Evolutionary conservation across 2,888 invertebrate species (phyloP), one percentile per base, ranked within the genome.

Genomic region (Drosophila picticornis): DNA sequence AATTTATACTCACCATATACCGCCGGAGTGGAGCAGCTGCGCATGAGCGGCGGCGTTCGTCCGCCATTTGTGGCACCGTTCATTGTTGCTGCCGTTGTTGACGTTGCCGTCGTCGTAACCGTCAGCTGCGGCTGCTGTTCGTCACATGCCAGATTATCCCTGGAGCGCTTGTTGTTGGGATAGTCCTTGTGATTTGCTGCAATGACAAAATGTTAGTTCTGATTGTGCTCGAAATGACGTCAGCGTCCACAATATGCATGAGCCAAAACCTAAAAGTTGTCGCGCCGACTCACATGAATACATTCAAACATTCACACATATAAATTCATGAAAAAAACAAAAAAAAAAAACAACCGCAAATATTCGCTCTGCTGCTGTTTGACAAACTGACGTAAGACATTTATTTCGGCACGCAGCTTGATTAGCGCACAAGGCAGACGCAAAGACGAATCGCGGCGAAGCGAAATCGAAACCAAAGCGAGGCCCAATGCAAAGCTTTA

Each of bases 131-230:
- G 90, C 91, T 40, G 56, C 40, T 57, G 91, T 91, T 96, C 96
- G 88, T 96, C 96, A 94, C 96, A 97, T 87, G 91, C 88, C 80
- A 96, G 94, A 83, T 91, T 91, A 80, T 96, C 96, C 88, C 95
- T 95, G 92, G 96, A 95, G 89, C 95, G 89, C 81, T 92, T 95
- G 85, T 95, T 94, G 90, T 95, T 94, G 90, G 95, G 95, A 93
- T 96, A 96, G 91, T 96, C 96, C 92, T 95, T 95, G 69, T 96
- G 96, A 86, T 95, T 96, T 92, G 95, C 96, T 96, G 94, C 19
- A 94, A 67, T 55, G 22, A 40, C 31, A 29, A 25, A 56, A 29
- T 40, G 57, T 57, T 40, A 57, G 22, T 57, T 57, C 22, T 57
- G 22, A 57, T 40, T 66, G 56, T 59, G 78, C 65, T 63, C 68